Evolutionary conservation across 2,113 vertebrate genomes (phyloP).

Genomic region (Proteles cristata): DNA sequence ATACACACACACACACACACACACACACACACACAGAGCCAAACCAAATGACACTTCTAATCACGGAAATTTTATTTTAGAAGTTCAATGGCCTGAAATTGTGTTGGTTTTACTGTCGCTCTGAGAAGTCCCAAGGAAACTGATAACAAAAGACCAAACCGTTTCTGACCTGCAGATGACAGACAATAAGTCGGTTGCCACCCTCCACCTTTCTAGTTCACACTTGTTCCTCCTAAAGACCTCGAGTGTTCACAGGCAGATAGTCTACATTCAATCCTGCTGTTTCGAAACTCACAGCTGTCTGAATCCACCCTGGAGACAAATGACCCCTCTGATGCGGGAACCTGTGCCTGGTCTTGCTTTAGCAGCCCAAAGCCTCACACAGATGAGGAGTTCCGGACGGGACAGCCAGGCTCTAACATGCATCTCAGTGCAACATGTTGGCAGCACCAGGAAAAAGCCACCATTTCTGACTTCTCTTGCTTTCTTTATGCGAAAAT

Average conservation of each 20-base stretch:
- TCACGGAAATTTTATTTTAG: conserved; percentile 24
- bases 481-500: conserved; percentile 21
- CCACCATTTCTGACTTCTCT: background rate
- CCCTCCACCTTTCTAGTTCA: background rate
- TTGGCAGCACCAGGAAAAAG: background rate
- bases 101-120: conserved; percentile 18
- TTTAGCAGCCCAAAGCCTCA: background rate
- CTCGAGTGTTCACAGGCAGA: background rate
- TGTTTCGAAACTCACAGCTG: background rate
- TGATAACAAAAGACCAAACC: background rate
- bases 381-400: too few relatives aligned
- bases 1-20: too few relatives aligned
- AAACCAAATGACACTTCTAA: conserved; percentile 41
- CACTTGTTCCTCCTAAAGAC: background rate
- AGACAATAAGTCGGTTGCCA: background rate
- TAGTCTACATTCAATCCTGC: background rate
- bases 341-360: background rate
- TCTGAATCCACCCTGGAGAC: background rate
- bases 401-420: background rate
- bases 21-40: background rate
- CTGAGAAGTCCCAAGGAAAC: background rate
- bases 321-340: background rate
- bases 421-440: background rate
- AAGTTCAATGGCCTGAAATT: background rate
- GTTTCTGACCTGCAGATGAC: background rate